Evolutionary conservation across 2,888 invertebrate genomes (phyloP).

Genomic region (Nasonovia ribisnigri): DNA sequence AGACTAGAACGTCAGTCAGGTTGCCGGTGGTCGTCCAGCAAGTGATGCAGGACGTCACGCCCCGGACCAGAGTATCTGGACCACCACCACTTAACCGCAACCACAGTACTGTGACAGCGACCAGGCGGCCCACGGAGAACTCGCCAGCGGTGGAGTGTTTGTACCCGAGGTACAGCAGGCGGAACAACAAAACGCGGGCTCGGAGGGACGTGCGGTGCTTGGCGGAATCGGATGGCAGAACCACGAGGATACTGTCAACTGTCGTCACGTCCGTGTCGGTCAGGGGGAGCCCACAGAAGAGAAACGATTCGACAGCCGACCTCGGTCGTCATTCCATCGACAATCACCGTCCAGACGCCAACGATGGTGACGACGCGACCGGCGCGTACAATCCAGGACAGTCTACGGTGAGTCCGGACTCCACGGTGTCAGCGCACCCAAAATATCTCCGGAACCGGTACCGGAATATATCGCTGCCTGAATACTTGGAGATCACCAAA

Average conservation of each 20-base stretch:
- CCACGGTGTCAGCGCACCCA: not conserved
- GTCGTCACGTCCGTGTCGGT: slow-evolving; percentile 68
- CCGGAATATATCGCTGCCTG: slow-evolving; percentile 56
- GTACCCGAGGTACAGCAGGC: slow-evolving; percentile 37
- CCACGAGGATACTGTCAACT: slow-evolving; percentile 67
- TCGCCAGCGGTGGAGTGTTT: slow-evolving; percentile 9
- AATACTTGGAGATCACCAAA: slow-evolving; percentile 57
- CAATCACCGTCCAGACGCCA: not conserved
- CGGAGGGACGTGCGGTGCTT: slow-evolving; percentile 37
- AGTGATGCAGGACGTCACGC: not conserved
- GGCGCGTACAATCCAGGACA: not conserved
- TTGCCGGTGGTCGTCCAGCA: not conserved
- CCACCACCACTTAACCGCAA: not conserved
- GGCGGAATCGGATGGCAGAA: slow-evolving; percentile 72
- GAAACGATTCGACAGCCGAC: not conserved
- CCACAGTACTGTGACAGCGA: not conserved
- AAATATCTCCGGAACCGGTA: slow-evolving; percentile 50
- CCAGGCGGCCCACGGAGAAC: not conserved
- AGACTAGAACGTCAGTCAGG: slow-evolving; percentile 1
- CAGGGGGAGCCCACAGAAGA: slow-evolving; percentile 65
- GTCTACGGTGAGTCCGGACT: not conserved
- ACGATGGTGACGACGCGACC: not conserved
- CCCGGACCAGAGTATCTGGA: not conserved
- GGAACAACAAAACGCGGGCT: slow-evolving; percentile 49
- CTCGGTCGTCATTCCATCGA: not conserved